Evolutionary conservation across 2,888 invertebrate genomes (phyloP).

Genomic region (Colostygia pectinataria): DNA sequence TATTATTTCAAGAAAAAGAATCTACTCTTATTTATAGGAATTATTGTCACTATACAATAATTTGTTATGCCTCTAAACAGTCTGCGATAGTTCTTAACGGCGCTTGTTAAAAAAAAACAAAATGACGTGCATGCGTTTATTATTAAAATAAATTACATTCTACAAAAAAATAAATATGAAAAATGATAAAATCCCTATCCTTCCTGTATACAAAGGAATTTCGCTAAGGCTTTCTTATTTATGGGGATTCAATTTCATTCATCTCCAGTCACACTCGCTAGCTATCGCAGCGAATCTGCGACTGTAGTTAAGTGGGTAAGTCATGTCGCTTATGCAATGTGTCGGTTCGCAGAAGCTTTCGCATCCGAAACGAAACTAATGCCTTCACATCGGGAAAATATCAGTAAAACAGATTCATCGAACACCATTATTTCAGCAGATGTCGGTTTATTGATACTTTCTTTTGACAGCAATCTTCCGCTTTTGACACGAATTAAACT

Average conservation of each 20-base stretch:
- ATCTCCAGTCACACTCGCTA: slow-evolving; percentile 70
- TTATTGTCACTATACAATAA: background rate
- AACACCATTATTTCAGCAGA: slow-evolving; percentile 9
- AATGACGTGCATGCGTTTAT: slow-evolving; percentile 27
- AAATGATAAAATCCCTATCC: slow-evolving; percentile 6
- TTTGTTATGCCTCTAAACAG: background rate
- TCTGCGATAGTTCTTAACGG: slow-evolving; percentile 15
- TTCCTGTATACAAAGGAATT: background rate
- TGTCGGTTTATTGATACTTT: slow-evolving; percentile 18
- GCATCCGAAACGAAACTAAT: slow-evolving; percentile 28
- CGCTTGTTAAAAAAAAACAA: slow-evolving; percentile 14
- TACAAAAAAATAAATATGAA: slow-evolving; percentile 29
- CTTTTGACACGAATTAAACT: slow-evolving; percentile 7
- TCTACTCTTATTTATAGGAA: slow-evolving; percentile 11
- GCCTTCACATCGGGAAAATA: slow-evolving; percentile 2
- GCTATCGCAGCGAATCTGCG: slow-evolving; percentile 51
- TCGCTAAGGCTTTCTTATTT: slow-evolving; percentile 44
- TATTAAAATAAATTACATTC: slow-evolving; percentile 4
- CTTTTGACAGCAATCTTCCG: slow-evolving; percentile 20
- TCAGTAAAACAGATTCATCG: slow-evolving; percentile 8
- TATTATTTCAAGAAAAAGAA: background rate
- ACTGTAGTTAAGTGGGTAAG: slow-evolving; percentile 37
- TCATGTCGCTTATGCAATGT: slow-evolving; percentile 28
- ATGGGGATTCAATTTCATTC: slow-evolving; percentile 65
- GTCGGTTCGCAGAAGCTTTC: slow-evolving; percentile 53